Percentiles rank a stretch among this genome's conserved stretches.
phyloP scores from a whole-genome alignment of 2,113 vertebrate species.

The Tylochromis polylepis region DNA sequence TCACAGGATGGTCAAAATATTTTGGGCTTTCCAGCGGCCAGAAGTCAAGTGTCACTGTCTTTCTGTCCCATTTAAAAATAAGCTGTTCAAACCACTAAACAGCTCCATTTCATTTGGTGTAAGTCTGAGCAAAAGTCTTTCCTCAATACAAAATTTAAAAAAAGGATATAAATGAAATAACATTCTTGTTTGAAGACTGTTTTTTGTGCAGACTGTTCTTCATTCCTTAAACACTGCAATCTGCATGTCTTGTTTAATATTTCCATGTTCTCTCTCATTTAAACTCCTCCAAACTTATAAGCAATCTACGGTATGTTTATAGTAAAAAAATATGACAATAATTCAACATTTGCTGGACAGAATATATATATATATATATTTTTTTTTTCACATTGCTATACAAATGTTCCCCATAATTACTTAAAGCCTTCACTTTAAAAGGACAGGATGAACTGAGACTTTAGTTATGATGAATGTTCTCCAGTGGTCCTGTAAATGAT shows the following conservation, averaged over 20 bases:
- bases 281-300: not conserved
- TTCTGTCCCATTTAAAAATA: not conserved
- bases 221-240: not conserved
- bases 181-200: not conserved
- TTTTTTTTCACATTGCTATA: not conserved
- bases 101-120: not conserved
- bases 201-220: not conserved
- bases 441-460: slow-evolving; percentile 15
- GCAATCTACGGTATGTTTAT: not conserved
- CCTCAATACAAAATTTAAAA: too few species aligned
- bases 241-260: not conserved
- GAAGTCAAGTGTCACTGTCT: not conserved
- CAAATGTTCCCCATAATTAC: not conserved
- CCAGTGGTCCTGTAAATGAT: slow-evolving; percentile 18
- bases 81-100: not conserved
- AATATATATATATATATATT: not conserved
- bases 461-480: slow-evolving; percentile 39
- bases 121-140: not conserved
- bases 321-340: not conserved
- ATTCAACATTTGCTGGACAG: not conserved
- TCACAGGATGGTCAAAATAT: not conserved
- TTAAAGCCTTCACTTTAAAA: not conserved
- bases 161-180: too few species aligned
- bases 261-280: not conserved
- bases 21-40: not conserved